A percentile compares a stretch with the other conserved stretches of the same genome.
These are phyloP conservation scores for Furcula furcula DNA, from an alignment of 2,888 invertebrate species.

Conservation along the genomic window DNA sequence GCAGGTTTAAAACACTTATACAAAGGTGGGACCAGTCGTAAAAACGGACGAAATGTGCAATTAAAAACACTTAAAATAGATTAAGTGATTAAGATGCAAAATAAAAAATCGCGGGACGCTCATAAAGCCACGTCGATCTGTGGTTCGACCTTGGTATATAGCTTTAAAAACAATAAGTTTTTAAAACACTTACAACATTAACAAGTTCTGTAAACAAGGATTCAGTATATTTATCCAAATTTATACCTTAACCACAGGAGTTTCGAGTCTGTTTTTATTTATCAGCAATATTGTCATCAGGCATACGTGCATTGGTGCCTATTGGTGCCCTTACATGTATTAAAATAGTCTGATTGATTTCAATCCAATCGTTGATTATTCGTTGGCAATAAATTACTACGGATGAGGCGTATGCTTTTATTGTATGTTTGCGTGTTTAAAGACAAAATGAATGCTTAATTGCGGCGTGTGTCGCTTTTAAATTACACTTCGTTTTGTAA, in stretches of 20 bases:
- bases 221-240: slow-evolving; percentile 2
- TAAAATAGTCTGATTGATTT: slow-evolving; percentile 48
- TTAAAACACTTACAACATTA: slow-evolving; percentile 19
- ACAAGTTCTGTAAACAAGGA: slow-evolving; percentile 19
- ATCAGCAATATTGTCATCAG: background rate
- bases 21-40: slow-evolving; percentile 44
- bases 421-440: slow-evolving; percentile 18
- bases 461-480: slow-evolving; percentile 15
- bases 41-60: slow-evolving; percentile 49
- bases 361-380: slow-evolving; percentile 40
- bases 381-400: slow-evolving; percentile 39
- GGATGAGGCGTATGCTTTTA: slow-evolving; percentile 19
- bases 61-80: slow-evolving; percentile 67
- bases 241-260: slow-evolving; percentile 6
- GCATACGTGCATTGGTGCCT: slow-evolving; percentile 12
- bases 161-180: slow-evolving; percentile 23
- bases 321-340: slow-evolving; percentile 31
- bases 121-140: slow-evolving; percentile 29
- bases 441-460: slow-evolving; percentile 26
- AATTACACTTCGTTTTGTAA: slow-evolving; percentile 8
- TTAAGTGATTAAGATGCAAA: slow-evolving; percentile 55
- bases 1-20: slow-evolving; percentile 39
- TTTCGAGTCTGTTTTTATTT: slow-evolving; percentile 14
- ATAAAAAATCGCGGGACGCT: slow-evolving; percentile 34
- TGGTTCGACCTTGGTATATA: slow-evolving; percentile 44